Evolutionary conservation across 2,888 invertebrate species (phyloP).

Genomic region (Sesamia inferens): DNA sequence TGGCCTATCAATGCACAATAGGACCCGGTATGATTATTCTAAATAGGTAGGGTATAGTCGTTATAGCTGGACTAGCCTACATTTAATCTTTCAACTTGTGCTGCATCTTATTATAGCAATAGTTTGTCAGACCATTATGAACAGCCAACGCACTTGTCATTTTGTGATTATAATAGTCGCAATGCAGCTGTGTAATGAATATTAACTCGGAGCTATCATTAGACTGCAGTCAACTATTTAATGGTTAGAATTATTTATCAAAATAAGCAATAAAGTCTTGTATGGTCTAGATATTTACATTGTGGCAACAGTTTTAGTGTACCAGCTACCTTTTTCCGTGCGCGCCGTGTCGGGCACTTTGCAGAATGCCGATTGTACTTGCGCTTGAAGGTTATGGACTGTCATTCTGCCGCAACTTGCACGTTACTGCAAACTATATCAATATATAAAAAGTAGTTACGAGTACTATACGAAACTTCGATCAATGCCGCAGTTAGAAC

Average conservation of each 20-base stretch:
- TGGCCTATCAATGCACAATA: conserved; percentile 59
- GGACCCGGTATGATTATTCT: conserved; percentile 34
- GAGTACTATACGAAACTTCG: conserved; percentile 4
- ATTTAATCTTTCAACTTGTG: conserved; percentile 29
- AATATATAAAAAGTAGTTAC: conserved; percentile 26
- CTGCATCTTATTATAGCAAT: conserved; percentile 23
- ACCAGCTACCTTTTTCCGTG: conserved; percentile 20
- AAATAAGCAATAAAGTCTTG: conserved; percentile 2
- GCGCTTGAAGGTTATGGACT: conserved; percentile 6
- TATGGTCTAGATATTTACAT: conserved; percentile 10
- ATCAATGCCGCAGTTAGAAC: neutral
- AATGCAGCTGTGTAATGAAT: conserved; percentile 2
- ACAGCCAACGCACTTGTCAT: neutral
- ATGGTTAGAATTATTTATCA: neutral
- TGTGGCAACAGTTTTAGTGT: conserved; percentile 25
- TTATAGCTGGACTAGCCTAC: conserved; percentile 40
- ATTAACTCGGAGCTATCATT: neutral
- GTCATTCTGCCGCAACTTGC: conserved; percentile 14
- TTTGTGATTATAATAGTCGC: conserved; percentile 1
- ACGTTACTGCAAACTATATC: conserved; percentile 30
- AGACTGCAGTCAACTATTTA: conserved; percentile 1
- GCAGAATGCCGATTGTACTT: conserved; percentile 19
- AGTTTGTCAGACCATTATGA: conserved; percentile 9
- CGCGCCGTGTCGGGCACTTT: conserved; percentile 11
- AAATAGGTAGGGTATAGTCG: conserved; percentile 31